These are phyloP conservation scores for Cecropterus lyciades DNA, from an alignment of 1,140 invertebrate genomes.

Conservation along the genomic window DNA sequence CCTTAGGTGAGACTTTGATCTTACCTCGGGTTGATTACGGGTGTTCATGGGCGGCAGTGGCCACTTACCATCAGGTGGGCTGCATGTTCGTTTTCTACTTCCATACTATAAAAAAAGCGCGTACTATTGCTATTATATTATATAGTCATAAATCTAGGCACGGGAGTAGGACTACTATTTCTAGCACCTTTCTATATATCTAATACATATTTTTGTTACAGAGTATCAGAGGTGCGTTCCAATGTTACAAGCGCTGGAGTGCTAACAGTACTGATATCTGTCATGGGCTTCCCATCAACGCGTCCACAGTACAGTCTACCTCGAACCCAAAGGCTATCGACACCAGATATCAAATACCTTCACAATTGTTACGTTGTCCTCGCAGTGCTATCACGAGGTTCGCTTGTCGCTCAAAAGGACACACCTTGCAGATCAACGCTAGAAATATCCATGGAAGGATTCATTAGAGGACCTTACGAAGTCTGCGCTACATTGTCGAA, in stretches of 20 bases:
- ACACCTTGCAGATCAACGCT: constrained; percentile 73
- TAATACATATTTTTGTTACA: constrained; percentile 56
- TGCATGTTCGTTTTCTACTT: too few species aligned
- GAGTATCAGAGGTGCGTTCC: constrained; percentile 80
- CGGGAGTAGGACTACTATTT: too few species aligned
- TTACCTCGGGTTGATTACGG: too few species aligned
- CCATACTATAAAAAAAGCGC: too few species aligned
- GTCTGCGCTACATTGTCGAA: constrained; percentile 80
- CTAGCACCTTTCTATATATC: too few species aligned
- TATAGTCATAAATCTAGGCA: too few species aligned
- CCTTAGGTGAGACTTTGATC: too few species aligned
- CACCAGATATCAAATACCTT: constrained; percentile 57
- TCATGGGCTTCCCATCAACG: constrained; percentile 66
- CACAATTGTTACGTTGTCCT: constrained; percentile 79
- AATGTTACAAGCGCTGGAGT: constrained; percentile 78
- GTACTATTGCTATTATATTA: too few species aligned
- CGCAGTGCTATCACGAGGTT: constrained; percentile 73
- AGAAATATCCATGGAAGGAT: constrained; percentile 80
- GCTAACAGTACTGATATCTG: constrained; percentile 74
- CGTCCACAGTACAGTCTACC: constrained; percentile 60
- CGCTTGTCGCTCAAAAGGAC: constrained; percentile 80
- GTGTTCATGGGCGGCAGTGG: too few species aligned
- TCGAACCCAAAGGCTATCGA: constrained; percentile 65
- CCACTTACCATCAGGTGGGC: too few species aligned
- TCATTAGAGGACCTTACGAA: constrained; percentile 78